A percentile compares a stretch with the other conserved stretches of the same genome.
phyloP scores from a whole-genome alignment of 2,797 vertebrate species.

The Austrolebias charrua region DNA sequence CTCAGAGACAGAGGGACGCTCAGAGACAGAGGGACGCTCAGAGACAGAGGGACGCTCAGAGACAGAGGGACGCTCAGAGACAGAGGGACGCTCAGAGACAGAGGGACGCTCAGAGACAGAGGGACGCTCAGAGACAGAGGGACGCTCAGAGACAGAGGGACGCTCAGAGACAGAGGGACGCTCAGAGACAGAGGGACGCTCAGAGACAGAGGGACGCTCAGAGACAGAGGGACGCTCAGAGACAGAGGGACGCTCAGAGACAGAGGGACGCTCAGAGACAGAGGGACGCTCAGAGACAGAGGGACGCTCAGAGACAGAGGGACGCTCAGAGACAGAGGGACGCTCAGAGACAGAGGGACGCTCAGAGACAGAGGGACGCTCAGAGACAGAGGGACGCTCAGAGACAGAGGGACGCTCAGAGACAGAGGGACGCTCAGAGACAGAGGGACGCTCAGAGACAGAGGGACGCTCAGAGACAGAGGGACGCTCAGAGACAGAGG shows the following conservation, averaged over 20 bases:
- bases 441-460: too few relatives aligned
- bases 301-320: constrained; percentile 1
- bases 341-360: neutral
- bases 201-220: constrained; percentile 1
- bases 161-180: neutral
- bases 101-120: neutral
- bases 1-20: neutral
- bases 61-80: too few relatives aligned
- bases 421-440: constrained; percentile 1
- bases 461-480: neutral
- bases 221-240: too few relatives aligned
- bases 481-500: neutral
- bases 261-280: neutral
- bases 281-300: too few relatives aligned
- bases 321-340: neutral
- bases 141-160: constrained; percentile 2
- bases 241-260: neutral
- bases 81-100: neutral
- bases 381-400: too few relatives aligned
- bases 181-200: neutral
- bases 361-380: constrained; percentile 5
- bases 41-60: constrained; percentile 1
- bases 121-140: neutral
- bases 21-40: neutral
- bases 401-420: neutral